Percentiles rank a stretch among this genome's conserved stretches.
Conservation (phyloP, 1,140 invertebrate species). For the Procambarus clarkii region DNA sequence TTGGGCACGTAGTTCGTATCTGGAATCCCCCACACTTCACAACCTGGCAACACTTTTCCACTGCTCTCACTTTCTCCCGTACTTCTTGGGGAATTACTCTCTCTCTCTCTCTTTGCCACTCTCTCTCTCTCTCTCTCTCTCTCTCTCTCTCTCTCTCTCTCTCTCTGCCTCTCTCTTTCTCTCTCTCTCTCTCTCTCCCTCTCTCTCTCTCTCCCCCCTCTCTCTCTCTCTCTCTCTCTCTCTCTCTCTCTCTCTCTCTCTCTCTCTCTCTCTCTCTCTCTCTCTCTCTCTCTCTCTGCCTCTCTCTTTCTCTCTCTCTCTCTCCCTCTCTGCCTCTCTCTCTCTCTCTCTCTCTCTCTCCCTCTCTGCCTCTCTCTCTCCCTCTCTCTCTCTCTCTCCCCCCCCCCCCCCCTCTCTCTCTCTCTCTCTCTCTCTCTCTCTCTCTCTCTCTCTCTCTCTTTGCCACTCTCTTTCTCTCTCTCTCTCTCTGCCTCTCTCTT, state of each 20-base stretch:
- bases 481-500: not conserved
- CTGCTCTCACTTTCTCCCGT: not conserved
- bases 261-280: not conserved
- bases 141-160: too few relatives aligned
- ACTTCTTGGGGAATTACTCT: not conserved
- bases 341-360: not conserved
- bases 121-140: too few relatives aligned
- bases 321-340: not conserved
- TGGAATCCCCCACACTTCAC: not conserved
- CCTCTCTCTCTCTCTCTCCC: slow-evolving; percentile 21
- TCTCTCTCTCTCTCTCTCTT: not conserved
- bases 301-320: not conserved
- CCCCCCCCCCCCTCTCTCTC: slow-evolving; percentile 1
- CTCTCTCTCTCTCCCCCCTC: too few relatives aligned
- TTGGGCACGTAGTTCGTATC: not conserved
- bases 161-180: not conserved
- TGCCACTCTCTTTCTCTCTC: not conserved
- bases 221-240: not conserved
- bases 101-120: not conserved
- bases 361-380: slow-evolving; percentile 12
- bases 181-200: slow-evolving; percentile 25
- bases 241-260: not conserved
- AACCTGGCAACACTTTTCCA: not conserved
- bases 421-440: not conserved
- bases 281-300: not conserved